Conservation (phyloP, 2,113 vertebrate genomes). For the Syngnathus typhle region DNA sequence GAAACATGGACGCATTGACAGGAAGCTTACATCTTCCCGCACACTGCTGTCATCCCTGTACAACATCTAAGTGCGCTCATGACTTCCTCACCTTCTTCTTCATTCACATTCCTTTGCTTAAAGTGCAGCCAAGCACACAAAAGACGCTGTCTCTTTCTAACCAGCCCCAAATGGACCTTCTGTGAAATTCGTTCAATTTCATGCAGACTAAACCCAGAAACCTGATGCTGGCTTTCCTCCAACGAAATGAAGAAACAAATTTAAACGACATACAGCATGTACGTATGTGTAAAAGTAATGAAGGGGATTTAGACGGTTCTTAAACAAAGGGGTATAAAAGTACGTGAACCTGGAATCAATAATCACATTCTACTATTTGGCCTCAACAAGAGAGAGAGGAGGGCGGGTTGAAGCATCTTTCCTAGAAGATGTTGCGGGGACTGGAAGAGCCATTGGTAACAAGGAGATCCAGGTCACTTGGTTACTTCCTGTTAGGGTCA, state of each 20-base stretch:
- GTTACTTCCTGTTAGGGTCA: conserved; percentile 59
- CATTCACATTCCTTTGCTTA: conserved; percentile 28
- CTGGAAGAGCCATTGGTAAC: conserved; percentile 68
- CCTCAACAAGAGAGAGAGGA: conserved; percentile 59
- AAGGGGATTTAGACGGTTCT: conserved; percentile 21
- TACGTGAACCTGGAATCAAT: conserved; percentile 80
- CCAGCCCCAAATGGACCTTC: conserved; percentile 59
- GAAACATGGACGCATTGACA: conserved; percentile 11
- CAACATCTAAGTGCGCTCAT: conserved; percentile 4
- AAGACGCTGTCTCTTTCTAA: conserved; percentile 54
- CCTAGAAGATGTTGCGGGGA: conserved; percentile 69
- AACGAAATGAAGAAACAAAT: conserved; percentile 44
- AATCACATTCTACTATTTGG: conserved; percentile 61
- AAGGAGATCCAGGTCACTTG: conserved; percentile 62
- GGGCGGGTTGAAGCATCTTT: conserved; percentile 76
- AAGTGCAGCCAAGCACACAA: conserved; percentile 45
- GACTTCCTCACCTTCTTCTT: conserved; percentile 39
- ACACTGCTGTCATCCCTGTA: neutral
- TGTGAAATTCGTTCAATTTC: conserved; percentile 54
- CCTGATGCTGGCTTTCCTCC: conserved; percentile 41
- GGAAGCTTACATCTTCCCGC: neutral
- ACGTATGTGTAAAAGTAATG: conserved; percentile 47
- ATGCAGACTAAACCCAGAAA: conserved; percentile 63
- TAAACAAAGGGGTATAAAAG: conserved; percentile 39
- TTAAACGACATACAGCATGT: conserved; percentile 14